Evolutionary conservation across 2,113 vertebrate species (phyloP).

Genomic region (Orcinus orca): DNA sequence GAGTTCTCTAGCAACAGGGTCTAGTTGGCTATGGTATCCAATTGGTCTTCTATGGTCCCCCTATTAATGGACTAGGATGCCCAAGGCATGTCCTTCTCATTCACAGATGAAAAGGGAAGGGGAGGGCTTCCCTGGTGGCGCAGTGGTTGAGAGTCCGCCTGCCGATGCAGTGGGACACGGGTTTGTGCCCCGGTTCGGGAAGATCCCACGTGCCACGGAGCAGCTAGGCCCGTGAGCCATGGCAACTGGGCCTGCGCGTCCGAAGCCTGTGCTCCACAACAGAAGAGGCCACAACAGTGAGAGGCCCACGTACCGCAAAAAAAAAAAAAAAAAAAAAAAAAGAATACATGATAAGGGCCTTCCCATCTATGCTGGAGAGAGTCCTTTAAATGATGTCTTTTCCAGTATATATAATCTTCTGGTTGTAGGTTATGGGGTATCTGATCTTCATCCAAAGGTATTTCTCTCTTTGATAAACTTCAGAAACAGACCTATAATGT

Average conservation of each 20-base stretch:
- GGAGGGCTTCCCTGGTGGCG: too few species aligned
- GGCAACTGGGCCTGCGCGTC: too few species aligned
- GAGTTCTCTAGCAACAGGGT: neutral
- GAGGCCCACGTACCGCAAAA: too few species aligned
- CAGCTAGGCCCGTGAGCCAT: too few species aligned
- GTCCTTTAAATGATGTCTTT: neutral
- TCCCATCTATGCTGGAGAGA: neutral
- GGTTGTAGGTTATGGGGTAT: neutral
- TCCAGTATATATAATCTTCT: neutral
- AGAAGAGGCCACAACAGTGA: too few species aligned
- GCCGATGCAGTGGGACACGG: too few species aligned
- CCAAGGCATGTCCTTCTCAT: neutral
- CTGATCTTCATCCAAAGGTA: neutral
- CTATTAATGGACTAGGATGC: neutral
- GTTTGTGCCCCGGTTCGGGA: accelerated
- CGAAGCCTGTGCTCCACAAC: too few species aligned
- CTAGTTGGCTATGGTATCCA: too few species aligned
- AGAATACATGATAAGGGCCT: neutral
- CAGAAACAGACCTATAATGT: neutral
- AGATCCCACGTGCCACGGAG: too few species aligned
- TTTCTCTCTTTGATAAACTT: neutral
- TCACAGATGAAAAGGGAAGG: neutral
- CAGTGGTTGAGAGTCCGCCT: too few species aligned
- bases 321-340: too few species aligned
- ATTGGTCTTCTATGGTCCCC: neutral